Base-by-base conservation (phyloP, 2,797 vertebrate genomes). In the Gadopsis marmoratus region DNA sequence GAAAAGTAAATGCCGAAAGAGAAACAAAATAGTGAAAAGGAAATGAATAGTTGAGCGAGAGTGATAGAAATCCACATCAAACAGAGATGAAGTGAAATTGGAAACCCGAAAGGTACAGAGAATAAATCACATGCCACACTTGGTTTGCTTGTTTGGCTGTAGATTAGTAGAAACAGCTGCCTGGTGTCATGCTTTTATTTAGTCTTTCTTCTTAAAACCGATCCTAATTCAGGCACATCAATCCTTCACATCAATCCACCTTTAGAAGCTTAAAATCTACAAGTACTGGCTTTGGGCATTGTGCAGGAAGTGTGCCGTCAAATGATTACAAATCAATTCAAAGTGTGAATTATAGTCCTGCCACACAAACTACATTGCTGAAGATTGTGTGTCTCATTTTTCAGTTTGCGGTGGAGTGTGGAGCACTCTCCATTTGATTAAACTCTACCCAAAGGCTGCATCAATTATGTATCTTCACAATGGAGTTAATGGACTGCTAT, bases 381-480 rank as follows among this genome's bases (percentile, higher is more conserved):
- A 79, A 71, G 78, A 91, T 87, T 73, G 85, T 73, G 86, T 56
- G 82, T 84, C 88, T 92, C 90, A 88, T 91, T 92, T 93, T 88
- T 95, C 92, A 93, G 82, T 71, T 78, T 81, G 79, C 85, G 29
- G 75, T 82, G 82, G 82, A 89, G 90, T 90, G 89, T 86, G 75
- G 86, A 85, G 85, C 78, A 65, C 90, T 88, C 89, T 90, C 90
- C 86, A 88, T 94, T 94, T 95, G 92, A 95, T 93, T 94, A 93
- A 95, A 93, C 89, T 88, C 92, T 91, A 91, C 90, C 92, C 92
- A 94, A 91, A 89, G 94, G 94, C 93, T 80, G 88, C 91, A 93
- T 94, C 92, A 94, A 95, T 93, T 94, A 95, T 95, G 93, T 89
- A 94, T 95, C 91, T 87, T 91, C 89, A 94, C 93, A 94, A 95